phyloP scores from a whole-genome alignment of 1,140 invertebrate genomes.

The Solen grandis region DNA sequence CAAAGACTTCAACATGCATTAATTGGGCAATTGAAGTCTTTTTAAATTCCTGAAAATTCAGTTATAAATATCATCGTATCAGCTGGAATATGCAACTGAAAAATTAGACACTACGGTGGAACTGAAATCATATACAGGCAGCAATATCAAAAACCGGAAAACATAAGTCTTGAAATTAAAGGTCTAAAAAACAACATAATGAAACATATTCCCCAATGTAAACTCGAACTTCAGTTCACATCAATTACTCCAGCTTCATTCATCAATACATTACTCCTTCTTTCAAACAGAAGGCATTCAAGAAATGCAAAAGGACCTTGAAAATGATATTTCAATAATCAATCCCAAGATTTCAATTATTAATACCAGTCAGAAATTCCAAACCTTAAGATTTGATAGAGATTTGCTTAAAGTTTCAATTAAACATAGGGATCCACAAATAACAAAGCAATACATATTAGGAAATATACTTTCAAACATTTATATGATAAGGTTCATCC shows the following conservation, averaged over 20 bases:
- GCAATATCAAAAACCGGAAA: not conserved
- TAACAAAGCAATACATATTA: not conserved
- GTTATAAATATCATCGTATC: too few relatives aligned
- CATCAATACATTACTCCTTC: not conserved
- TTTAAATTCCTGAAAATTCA: too few relatives aligned
- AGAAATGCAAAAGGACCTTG: too few relatives aligned
- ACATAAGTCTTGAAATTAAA: not conserved
- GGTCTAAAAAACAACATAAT: not conserved
- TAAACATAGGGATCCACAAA: constrained; percentile 4
- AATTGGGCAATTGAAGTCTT: too few relatives aligned
- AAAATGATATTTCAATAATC: constrained; percentile 1
- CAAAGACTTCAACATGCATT: too few relatives aligned
- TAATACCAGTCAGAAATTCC: not conserved
- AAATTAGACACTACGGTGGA: too few relatives aligned
- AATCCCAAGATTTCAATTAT: not conserved
- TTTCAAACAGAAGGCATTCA: too few relatives aligned
- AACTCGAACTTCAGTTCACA: not conserved
- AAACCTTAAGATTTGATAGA: constrained; percentile 11
- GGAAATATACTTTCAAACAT: not conserved
- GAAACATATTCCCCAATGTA: not conserved
- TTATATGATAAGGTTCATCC: constrained; percentile 36
- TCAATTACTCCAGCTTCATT: not conserved
- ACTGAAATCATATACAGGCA: too few relatives aligned
- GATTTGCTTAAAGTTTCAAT: constrained; percentile 2
- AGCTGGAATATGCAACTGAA: too few relatives aligned